These are phyloP conservation scores for Malachius bipustulatus DNA, from an alignment of 2,888 invertebrate species.

Conservation along the genomic window DNA sequence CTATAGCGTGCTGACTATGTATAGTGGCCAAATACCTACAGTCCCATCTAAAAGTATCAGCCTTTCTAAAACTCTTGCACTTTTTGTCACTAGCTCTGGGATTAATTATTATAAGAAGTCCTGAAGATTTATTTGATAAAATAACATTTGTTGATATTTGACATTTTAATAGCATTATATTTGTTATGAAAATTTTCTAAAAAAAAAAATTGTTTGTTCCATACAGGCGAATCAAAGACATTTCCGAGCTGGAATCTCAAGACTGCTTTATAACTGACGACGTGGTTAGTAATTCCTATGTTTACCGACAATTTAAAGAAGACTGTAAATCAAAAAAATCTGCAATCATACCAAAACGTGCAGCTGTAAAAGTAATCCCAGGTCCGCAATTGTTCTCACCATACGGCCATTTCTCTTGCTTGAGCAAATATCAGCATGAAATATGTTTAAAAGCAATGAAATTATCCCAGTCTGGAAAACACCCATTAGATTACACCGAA, in stretches of 20 bases:
- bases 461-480: constrained; percentile 8
- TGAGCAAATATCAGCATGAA: constrained; percentile 9
- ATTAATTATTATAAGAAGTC: no score
- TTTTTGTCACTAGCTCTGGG: no score
- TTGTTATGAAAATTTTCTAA: no score
- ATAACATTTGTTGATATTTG: no score
- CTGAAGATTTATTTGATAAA: no score
- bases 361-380: constrained; percentile 1
- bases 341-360: neutral
- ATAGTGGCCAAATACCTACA: no score
- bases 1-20: no score
- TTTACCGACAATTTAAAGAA: constrained; percentile 9
- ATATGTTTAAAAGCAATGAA: constrained; percentile 10
- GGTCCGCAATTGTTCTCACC: constrained; percentile 8
- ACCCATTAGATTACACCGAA: constrained; percentile 8
- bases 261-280: constrained; percentile 10
- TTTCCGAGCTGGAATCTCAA: constrained; percentile 12
- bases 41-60: no score
- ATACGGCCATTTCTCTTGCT: constrained; percentile 8
- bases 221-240: constrained; percentile 3
- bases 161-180: no score
- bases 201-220: neutral
- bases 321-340: neutral
- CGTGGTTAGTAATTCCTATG: constrained; percentile 9
- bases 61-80: no score